Base-by-base conservation (phyloP, 2,113 vertebrate species). In the Ahaetulla prasina region DNA sequence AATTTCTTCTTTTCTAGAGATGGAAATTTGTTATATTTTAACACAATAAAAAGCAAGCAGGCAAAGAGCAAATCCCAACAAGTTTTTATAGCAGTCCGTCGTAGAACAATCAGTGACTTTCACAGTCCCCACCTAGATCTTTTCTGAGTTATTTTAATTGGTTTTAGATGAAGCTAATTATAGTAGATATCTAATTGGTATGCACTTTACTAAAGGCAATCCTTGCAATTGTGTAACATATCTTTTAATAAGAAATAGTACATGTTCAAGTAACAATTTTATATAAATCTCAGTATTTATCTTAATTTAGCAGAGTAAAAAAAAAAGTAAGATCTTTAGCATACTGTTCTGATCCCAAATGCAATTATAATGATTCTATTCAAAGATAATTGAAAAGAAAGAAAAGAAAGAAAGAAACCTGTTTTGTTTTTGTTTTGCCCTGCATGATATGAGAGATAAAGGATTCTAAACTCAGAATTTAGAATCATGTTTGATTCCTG, bases 41-140 rank as follows among this genome's bases (percentile, higher is more conserved):
- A 9, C 35, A 95, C 95, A 95, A 96, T 87, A 96, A 96, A 93
- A 93, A 52, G n/a, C 88, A 95, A 92, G 92, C 85, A 96, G 55
- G 90, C 87, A 93, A 94, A 90, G 63, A 94, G 25, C 93, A 96
- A 96, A 93, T 89, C 91, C 94, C 92, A 90, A 86, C 80, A 93
- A 96, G 93, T 94, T 97, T 92, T 94, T 94, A 87, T 96, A 95
- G 93, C 89, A 93, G 87, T 95, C 89, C 93, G 96, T 96, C 90
- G 94, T 96, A 96, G 90, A 96, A 94, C 95, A 95, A 96, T 92
- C 89, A 94, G 87, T 49, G 57, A 95, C 93, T 95, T 95, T 74
- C 89, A 96, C 6, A 27, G 88, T 93, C 95, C 85, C 89, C 49
- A 89, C 12, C 87, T 93, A 91, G 85, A 55, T 96, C 45, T 87